Evolutionary conservation across 2,113 vertebrate genomes (phyloP).

Genomic region (Gymnogyps californianus): DNA sequence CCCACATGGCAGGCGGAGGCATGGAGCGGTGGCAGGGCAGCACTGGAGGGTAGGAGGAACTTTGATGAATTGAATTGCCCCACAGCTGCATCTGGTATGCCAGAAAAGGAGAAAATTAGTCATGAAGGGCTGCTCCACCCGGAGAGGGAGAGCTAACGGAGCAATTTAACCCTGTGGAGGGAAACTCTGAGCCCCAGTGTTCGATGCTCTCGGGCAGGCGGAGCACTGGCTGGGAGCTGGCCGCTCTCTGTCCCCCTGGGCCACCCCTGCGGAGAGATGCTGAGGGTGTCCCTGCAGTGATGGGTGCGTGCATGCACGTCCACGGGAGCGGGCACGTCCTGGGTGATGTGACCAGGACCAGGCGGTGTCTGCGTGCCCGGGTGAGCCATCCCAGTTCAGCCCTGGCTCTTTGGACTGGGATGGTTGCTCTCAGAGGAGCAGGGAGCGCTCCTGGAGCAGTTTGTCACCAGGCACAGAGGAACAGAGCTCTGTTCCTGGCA

Average conservation of each 20-base stretch:
- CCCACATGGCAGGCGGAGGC: not conserved
- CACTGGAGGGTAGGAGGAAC: not conserved
- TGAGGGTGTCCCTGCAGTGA: fast-evolving
- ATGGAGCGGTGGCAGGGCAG: too few relatives aligned
- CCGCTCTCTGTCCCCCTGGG: not conserved
- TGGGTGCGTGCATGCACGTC: fast-evolving
- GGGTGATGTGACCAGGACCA: not conserved
- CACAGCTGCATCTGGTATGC: not conserved
- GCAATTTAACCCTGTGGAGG: not conserved
- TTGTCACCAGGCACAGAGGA: not conserved
- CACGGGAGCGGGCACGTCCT: fast-evolving
- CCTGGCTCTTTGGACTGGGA: not conserved
- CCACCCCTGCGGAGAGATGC: not conserved
- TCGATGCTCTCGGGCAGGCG: fast-evolving
- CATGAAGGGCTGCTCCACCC: not conserved
- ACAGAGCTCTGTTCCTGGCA: not conserved
- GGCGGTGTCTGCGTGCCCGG: not conserved
- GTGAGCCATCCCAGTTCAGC: not conserved
- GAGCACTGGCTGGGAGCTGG: not conserved
- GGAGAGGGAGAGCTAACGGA: not conserved
- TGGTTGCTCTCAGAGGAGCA: not conserved
- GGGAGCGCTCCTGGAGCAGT: fast-evolving
- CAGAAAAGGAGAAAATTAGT: constrained; percentile 4
- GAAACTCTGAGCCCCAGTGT: fast-evolving
- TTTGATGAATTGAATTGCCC: not conserved